These are phyloP conservation scores for Sicus ferrugineus DNA, from an alignment of 2,888 invertebrate species.

Conservation along the genomic window DNA sequence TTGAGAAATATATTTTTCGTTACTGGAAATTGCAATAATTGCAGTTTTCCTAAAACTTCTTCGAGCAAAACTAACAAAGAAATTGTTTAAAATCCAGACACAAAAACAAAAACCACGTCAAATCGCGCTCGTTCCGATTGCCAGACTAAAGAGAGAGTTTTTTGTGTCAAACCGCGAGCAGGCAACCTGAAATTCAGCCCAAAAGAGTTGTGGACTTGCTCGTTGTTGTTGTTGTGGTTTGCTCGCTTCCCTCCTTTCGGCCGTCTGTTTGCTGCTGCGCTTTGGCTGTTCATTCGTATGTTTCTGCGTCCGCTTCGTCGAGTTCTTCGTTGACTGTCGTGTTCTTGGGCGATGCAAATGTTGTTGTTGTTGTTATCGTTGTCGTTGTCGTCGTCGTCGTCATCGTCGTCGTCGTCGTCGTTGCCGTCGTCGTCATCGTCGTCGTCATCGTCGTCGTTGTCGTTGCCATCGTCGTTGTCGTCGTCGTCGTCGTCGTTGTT, in stretches of 20 bases:
- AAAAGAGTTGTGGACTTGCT: constrained; percentile 25
- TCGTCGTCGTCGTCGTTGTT: too few relatives aligned
- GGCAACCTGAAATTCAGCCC: constrained; percentile 34
- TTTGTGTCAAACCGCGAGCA: constrained; percentile 28
- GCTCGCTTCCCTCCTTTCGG: not conserved
- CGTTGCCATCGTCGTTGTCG: too few relatives aligned
- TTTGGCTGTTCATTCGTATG: not conserved
- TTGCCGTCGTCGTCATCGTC: too few relatives aligned
- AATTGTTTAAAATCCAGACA: not conserved
- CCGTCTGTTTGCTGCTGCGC: constrained; percentile 2
- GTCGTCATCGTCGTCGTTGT: too few relatives aligned
- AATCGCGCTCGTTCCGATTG: constrained; percentile 31
- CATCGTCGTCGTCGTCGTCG: not conserved
- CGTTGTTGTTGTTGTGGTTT: constrained; percentile 6
- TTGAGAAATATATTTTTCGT: not conserved
- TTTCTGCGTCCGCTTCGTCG: not conserved
- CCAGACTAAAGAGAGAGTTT: constrained; percentile 36
- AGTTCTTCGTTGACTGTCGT: too few relatives aligned
- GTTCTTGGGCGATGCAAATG: too few relatives aligned
- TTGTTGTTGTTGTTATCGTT: too few relatives aligned
- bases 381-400: not conserved
- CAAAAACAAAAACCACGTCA: constrained; percentile 31
- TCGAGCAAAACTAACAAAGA: not conserved
- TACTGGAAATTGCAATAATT: constrained; percentile 5
- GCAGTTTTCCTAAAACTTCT: not conserved